These are phyloP conservation scores for Sphaerophoria taeniata DNA, from an alignment of 2,888 invertebrate species.

Conservation along the genomic window DNA sequence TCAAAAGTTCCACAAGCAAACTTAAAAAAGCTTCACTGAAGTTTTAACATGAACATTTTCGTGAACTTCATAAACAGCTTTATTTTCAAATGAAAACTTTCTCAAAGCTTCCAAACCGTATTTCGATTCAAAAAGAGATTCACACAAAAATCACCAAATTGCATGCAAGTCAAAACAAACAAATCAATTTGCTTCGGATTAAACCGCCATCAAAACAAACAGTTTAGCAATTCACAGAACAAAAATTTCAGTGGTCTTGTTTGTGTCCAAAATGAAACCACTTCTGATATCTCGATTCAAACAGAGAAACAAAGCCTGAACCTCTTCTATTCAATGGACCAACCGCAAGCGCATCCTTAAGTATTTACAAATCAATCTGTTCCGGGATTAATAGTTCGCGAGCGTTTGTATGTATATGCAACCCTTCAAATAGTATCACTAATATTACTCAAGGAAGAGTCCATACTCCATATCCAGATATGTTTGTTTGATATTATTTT, in stretches of 20 bases:
- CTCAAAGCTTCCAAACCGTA: slow-evolving; percentile 20
- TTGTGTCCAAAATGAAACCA: slow-evolving; percentile 12
- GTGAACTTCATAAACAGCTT: too few relatives aligned
- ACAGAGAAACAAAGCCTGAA: neutral
- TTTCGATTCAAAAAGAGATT: slow-evolving; percentile 1
- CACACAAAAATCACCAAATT: slow-evolving; percentile 46
- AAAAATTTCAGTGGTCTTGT: neutral
- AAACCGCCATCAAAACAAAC: slow-evolving; percentile 75
- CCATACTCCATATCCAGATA: slow-evolving; percentile 41
- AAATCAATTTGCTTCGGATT: slow-evolving; percentile 73
- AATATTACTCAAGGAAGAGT: slow-evolving; percentile 54
- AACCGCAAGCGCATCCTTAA: slow-evolving; percentile 73
- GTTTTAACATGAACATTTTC: too few relatives aligned
- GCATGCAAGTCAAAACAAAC: slow-evolving; percentile 60
- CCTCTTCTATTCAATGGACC: neutral
- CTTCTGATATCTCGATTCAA: slow-evolving; percentile 32
- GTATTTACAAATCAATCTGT: slow-evolving; percentile 76
- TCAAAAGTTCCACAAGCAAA: too few relatives aligned
- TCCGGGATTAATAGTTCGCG: slow-evolving; percentile 60
- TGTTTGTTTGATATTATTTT: neutral
- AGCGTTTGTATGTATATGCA: neutral
- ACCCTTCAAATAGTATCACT: slow-evolving; percentile 45
- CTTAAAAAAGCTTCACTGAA: too few relatives aligned
- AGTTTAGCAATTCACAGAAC: slow-evolving; percentile 20
- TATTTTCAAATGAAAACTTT: neutral